Conservation (phyloP, 2,888 invertebrate species). For the Lamellibrachia columna region DNA sequence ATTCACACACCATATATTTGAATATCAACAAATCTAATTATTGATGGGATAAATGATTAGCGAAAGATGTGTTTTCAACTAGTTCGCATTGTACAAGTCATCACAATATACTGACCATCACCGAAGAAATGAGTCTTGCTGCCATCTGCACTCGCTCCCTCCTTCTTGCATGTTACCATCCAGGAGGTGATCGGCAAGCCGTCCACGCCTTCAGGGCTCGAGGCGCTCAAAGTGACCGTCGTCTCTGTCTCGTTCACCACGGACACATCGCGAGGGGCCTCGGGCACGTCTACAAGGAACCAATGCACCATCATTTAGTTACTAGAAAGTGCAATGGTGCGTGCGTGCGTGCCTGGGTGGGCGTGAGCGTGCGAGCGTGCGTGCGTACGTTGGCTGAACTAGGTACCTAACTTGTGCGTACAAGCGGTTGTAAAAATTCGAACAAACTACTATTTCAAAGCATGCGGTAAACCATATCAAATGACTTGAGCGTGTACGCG, state of each 20-base stretch:
- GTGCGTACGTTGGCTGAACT: no score
- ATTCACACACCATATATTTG: no score
- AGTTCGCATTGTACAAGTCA: not conserved
- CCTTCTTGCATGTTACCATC: constrained; percentile 29
- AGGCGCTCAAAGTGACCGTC: constrained; percentile 32
- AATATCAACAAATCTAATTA: no score
- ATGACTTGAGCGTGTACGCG: no score
- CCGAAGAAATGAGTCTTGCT: constrained; percentile 30
- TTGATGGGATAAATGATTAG: no score
- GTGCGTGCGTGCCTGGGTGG: not conserved
- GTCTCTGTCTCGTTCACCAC: constrained; percentile 35
- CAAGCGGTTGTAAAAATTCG: no score
- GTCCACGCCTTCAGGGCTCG: constrained; percentile 25
- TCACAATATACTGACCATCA: constrained; percentile 20
- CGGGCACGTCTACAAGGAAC: constrained; percentile 34
- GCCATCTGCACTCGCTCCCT: not conserved
- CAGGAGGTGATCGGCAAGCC: constrained; percentile 37
- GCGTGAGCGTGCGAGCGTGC: no score
- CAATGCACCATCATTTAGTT: not conserved
- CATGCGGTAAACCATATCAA: no score
- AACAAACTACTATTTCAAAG: no score
- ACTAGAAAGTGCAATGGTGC: not conserved
- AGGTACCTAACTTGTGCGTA: no score
- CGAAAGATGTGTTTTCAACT: not conserved
- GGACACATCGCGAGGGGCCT: constrained; percentile 32